Percentiles rank a stretch among this genome's conserved stretches.
Evolutionary conservation across 2,888 invertebrate species (phyloP).

Genomic region (Strigamia crassipes): DNA sequence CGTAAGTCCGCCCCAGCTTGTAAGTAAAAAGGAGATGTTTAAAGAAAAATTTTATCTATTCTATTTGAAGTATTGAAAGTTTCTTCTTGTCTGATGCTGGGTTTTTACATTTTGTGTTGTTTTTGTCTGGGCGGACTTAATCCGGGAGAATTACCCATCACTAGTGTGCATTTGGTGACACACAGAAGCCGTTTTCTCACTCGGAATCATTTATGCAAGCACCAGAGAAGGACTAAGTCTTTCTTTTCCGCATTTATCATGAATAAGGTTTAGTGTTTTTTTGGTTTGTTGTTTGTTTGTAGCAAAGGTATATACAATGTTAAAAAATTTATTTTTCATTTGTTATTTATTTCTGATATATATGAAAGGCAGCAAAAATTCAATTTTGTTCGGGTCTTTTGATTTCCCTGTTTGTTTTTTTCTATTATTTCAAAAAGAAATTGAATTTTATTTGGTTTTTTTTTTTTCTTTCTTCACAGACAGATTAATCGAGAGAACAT

Average conservation of each 20-base stretch:
- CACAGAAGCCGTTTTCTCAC: background rate
- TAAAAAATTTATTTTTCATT: no score
- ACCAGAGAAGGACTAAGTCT: conserved; percentile 12
- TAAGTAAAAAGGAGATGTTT: background rate
- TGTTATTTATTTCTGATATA: no score
- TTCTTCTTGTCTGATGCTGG: background rate
- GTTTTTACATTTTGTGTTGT: background rate
- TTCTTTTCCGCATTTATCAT: conserved; percentile 11
- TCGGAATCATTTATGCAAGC: conserved; percentile 27
- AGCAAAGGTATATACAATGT: background rate
- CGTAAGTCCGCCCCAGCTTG: no score
- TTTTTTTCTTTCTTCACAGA: no score
- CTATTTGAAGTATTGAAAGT: background rate
- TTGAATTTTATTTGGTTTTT: no score
- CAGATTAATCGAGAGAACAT: no score
- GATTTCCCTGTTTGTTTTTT: no score
- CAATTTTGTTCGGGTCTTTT: no score
- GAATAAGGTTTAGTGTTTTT: background rate
- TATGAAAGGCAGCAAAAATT: no score
- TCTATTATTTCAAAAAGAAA: no score
- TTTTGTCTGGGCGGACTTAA: conserved; percentile 15
- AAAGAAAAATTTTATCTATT: background rate
- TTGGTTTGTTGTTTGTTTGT: background rate
- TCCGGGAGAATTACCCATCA: conserved; percentile 20
- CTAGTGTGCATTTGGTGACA: background rate